phyloP scores from a whole-genome alignment of 2,113 vertebrate species.

The Vulpes vulpes region DNA sequence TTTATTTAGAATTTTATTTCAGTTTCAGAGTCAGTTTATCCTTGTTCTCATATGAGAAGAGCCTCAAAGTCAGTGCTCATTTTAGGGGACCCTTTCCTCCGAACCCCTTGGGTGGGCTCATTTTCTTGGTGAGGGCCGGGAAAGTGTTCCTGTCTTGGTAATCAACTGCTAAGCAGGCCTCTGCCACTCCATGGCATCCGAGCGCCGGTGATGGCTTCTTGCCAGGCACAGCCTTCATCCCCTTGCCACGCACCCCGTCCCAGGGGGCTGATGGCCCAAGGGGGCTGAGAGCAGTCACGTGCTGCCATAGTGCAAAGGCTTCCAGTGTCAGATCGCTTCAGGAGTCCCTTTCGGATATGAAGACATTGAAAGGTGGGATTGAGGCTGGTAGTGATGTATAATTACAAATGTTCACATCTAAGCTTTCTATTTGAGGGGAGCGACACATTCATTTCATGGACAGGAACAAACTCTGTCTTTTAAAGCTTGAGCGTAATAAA shows the following conservation, averaged over 20 bases:
- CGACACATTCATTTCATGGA: neutral
- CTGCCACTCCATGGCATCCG: neutral
- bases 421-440: neutral
- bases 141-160: neutral
- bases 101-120: neutral
- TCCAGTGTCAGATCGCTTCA: neutral
- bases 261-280: neutral
- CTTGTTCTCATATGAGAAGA: neutral
- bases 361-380: neutral
- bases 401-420: neutral
- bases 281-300: neutral
- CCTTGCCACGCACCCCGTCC: fast-evolving
- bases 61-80: neutral
- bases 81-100: neutral
- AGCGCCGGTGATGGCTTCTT: fast-evolving
- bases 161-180: neutral
- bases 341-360: neutral
- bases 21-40: neutral
- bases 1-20: slow-evolving; percentile 25
- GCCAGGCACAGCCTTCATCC: neutral
- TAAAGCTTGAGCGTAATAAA: neutral
- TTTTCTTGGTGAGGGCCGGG: neutral
- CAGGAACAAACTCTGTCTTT: neutral
- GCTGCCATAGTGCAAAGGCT: neutral
- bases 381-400: neutral